These are phyloP conservation scores for Uria aalge DNA, from an alignment of 2,113 vertebrate species.

Conservation along the genomic window DNA sequence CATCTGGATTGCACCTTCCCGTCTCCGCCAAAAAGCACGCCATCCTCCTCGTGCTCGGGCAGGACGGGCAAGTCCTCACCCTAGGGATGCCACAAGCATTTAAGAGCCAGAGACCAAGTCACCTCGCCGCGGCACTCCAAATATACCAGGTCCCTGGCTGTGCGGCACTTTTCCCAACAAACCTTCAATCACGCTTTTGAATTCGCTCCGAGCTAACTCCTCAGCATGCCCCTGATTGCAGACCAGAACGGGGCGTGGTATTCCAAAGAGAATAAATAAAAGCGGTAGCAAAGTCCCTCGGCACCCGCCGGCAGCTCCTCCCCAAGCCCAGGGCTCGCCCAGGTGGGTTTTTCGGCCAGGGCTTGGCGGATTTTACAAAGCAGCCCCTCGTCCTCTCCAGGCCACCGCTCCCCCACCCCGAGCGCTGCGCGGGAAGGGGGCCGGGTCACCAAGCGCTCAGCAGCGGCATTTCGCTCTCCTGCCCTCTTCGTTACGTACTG, in stretches of 20 bases:
- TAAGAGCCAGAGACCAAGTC: background rate
- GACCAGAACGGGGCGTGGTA: background rate
- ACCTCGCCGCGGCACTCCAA: background rate
- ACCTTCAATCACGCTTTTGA: rapidly evolving
- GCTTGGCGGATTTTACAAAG: background rate
- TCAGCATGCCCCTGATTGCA: background rate
- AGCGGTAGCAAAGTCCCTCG: background rate
- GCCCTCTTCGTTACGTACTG: background rate
- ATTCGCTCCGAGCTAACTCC: background rate
- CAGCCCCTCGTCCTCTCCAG: background rate
- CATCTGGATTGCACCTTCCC: background rate
- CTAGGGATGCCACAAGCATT: background rate
- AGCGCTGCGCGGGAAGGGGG: background rate
- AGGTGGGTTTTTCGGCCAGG: background rate
- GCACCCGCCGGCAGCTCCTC: background rate
- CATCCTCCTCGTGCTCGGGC: background rate
- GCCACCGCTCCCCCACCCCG: background rate
- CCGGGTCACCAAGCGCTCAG: background rate
- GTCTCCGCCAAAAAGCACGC: background rate
- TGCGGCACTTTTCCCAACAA: background rate
- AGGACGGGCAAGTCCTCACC: background rate
- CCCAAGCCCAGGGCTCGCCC: background rate
- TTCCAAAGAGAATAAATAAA: background rate
- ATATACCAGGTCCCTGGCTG: no score
- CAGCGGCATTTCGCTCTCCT: background rate